phyloP scores from a whole-genome alignment of 2,113 vertebrate species.

The Paralichthys olivaceus region DNA sequence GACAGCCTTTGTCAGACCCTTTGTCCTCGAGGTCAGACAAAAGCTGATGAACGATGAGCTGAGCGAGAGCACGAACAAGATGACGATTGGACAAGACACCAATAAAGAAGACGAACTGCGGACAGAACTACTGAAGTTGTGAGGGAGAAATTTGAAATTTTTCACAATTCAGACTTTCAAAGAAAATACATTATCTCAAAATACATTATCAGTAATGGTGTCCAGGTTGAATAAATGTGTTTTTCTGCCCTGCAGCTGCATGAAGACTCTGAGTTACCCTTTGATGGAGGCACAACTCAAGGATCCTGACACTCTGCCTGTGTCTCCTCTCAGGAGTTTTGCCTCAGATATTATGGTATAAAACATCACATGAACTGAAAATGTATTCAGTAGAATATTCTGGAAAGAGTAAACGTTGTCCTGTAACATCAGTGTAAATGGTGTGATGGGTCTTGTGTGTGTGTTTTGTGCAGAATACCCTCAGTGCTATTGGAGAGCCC shows the following conservation, averaged over 20 bases:
- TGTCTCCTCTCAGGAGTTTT: conserved; percentile 88
- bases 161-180: neutral
- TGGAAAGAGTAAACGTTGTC: neutral
- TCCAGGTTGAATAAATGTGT: neutral
- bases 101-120: conserved; percentile 84
- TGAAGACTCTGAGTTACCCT: conserved; percentile 90
- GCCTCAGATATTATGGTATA: conserved; percentile 90
- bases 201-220: too few relatives aligned
- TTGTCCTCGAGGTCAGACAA: conserved; percentile 85
- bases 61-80: neutral
- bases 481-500: conserved; percentile 74
- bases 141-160: conserved; percentile 62
- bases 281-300: conserved; percentile 88
- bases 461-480: conserved; percentile 49
- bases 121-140: conserved; percentile 94
- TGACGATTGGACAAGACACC: neutral
- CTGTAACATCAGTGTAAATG: neutral
- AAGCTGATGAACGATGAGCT: conserved; percentile 48
- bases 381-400: neutral
- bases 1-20: conserved; percentile 87
- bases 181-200: too few relatives aligned
- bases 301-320: conserved; percentile 81
- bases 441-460: neutral
- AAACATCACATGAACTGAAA: neutral
- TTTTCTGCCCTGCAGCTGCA: conserved; percentile 84